These are phyloP conservation scores for Girardinichthys multiradiatus DNA, from an alignment of 2,113 vertebrate genomes.

Conservation along the genomic window DNA sequence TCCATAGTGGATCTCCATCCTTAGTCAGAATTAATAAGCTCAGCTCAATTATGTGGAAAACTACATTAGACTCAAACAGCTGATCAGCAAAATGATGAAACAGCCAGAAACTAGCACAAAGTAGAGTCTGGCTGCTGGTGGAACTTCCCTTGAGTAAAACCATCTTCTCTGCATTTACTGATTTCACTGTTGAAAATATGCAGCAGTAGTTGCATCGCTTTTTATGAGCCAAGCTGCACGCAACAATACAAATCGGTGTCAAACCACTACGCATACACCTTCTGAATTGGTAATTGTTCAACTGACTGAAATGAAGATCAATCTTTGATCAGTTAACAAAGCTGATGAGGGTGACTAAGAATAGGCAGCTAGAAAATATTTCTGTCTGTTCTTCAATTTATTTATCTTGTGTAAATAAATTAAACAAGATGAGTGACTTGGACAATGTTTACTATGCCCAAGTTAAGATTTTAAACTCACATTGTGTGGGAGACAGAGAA, in stretches of 20 bases:
- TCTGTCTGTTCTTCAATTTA: not conserved
- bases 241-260: conserved; percentile 8
- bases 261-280: not conserved
- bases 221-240: conserved; percentile 8
- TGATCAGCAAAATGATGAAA: conserved; percentile 73
- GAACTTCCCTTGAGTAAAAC: conserved; percentile 38
- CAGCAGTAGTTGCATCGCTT: conserved; percentile 9
- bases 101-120: conserved; percentile 46
- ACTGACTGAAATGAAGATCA: conserved; percentile 14
- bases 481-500: too few species aligned
- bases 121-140: conserved; percentile 23
- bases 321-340: not conserved
- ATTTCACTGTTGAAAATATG: conserved; percentile 1
- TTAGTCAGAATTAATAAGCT: conserved; percentile 22
- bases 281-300: not conserved
- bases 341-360: not conserved
- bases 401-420: not conserved
- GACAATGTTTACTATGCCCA: too few species aligned
- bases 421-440: too few species aligned
- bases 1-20: not conserved
- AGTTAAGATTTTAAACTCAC: too few species aligned
- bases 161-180: conserved; percentile 4
- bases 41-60: conserved; percentile 39
- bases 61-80: conserved; percentile 48
- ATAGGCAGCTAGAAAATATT: not conserved